Evolutionary conservation across 1,140 invertebrate species (phyloP), one percentile per base, ranked within the genome.

Genomic region (Kradibia gibbosae): DNA sequence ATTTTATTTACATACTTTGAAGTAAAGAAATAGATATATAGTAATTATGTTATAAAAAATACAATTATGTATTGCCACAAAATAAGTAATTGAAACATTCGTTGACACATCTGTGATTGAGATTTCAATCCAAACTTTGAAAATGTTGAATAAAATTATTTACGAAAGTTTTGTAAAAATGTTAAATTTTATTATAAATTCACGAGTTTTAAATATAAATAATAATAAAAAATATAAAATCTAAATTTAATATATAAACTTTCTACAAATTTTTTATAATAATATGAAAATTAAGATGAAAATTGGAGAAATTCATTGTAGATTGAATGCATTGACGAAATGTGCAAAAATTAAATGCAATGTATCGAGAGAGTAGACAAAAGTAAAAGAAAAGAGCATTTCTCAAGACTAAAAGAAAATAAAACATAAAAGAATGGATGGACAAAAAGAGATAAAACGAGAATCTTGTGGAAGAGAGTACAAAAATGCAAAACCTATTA

Each of bases 401-500:
- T 15, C 28, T 11, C 36, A 65, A 62, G 17, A 65, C 34, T 20
- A 65, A 17, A 57, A 28, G 57, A 31, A 78, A 53, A 10, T 67
- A 45, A 57, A 55, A n/a, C 17, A 71, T 60, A 72, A 67, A 71
- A 71, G 8, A 5, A 42, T n/a, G 10, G 55, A 75, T 3, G 57
- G 28, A 45, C 7, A 67, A 34, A 67, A 53, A 82, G 57, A 50
- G 55, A 34, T 20, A 36, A 73, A 22, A 28, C 36, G 0, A 25
- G 39, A 48, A 22, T 31, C 25, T 72, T n/a, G 25, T 34, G 5
- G 53, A 17, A 70, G 73, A 42, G 31, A n/a, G 39, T 10, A 65
- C 25, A 65, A 70, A 60, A 48, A 75, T 73, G 71, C 72, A 71
- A 70, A 67, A 53, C n/a, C n/a, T n/a, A n/a, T n/a, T n/a, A n/a